Percentiles rank a stretch among this genome's conserved stretches.
Evolutionary conservation across 2,888 invertebrate species (phyloP).

Genomic region (Zaprionus lineosus): DNA sequence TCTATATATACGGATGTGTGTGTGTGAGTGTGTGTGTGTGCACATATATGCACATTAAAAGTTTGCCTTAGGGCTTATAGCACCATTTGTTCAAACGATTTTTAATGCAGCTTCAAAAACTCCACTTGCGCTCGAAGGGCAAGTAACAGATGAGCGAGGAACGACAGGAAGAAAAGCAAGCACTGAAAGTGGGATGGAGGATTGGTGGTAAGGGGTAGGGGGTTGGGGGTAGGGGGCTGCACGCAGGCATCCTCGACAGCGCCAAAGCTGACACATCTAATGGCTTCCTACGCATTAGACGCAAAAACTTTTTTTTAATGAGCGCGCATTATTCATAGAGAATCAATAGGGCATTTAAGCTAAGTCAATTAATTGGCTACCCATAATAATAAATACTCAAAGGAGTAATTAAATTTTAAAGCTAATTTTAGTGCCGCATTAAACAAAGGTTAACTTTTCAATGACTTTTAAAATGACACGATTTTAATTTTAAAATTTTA

Average conservation of each 20-base stretch:
- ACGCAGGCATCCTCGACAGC: constrained; percentile 21
- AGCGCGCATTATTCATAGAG: constrained; percentile 37
- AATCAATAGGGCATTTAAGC: background rate
- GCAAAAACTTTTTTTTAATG: constrained; percentile 64
- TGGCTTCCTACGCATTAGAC: constrained; percentile 61
- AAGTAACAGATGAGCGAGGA: background rate
- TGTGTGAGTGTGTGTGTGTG: constrained; percentile 1
- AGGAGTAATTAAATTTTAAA: too few relatives aligned
- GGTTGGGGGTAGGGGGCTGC: too few relatives aligned
- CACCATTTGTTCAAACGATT: constrained; percentile 78
- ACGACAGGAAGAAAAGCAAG: too few relatives aligned
- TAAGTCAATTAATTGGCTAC: background rate
- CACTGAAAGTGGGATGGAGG: too few relatives aligned
- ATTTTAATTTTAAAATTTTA: too few relatives aligned
- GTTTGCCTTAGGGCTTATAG: constrained; percentile 72
- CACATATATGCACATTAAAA: constrained; percentile 67
- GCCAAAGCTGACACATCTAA: constrained; percentile 60
- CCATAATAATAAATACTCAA: too few relatives aligned
- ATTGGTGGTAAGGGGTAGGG: too few relatives aligned
- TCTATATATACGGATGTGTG: background rate
- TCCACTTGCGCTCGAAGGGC: background rate
- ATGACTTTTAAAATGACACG: too few relatives aligned
- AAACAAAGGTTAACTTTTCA: too few relatives aligned
- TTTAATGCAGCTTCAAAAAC: constrained; percentile 71
- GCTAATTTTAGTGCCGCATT: too few relatives aligned